phyloP scores from a whole-genome alignment of 2,888 invertebrate genomes.

The Epistrophella euchroma region DNA sequence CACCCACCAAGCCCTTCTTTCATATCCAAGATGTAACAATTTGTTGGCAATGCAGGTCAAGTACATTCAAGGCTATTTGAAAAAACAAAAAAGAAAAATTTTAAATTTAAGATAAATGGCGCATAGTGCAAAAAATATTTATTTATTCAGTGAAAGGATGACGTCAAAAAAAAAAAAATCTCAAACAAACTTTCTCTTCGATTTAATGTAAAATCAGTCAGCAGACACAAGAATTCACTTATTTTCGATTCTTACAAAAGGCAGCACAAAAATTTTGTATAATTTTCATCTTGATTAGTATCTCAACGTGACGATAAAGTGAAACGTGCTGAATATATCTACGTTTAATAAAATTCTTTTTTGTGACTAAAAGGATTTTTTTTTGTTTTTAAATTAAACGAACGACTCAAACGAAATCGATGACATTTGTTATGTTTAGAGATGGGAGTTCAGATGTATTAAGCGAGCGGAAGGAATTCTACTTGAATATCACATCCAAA shows the following conservation, averaged over 20 bases:
- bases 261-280: no score
- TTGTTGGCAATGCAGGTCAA: constrained; percentile 35
- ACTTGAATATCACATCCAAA: no score
- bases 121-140: constrained; percentile 15
- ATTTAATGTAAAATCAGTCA: background rate
- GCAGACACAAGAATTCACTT: background rate
- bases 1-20: background rate
- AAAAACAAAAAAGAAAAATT: background rate
- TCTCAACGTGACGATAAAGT: no score
- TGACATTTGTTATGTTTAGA: no score
- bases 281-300: no score
- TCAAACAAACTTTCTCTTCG: constrained; percentile 8
- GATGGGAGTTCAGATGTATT: no score
- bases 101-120: constrained; percentile 17
- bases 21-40: constrained; percentile 1
- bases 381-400: no score
- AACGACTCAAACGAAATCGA: no score
- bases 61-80: constrained; percentile 21
- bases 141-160: constrained; percentile 17
- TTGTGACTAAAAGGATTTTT: no score
- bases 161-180: constrained; percentile 3
- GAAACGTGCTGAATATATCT: no score
- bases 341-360: no score
- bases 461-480: no score
- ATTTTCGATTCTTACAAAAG: background rate